phyloP scores from a whole-genome alignment of 2,888 invertebrate species.

The Fissipunctia ypsillon region DNA sequence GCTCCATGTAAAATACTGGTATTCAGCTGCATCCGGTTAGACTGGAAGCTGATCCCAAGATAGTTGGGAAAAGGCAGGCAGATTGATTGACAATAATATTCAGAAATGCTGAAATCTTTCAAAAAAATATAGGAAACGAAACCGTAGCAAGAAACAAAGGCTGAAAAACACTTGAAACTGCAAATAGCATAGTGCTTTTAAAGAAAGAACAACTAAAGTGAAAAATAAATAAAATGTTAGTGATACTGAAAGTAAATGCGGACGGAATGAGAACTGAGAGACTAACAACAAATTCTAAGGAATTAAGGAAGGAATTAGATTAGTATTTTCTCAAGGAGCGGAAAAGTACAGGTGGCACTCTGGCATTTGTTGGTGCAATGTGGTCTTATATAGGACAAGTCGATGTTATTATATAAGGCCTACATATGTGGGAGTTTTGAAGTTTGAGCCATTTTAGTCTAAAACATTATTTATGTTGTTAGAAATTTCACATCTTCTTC shows the following conservation, averaged over 20 bases:
- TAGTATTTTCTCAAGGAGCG: conserved; percentile 14
- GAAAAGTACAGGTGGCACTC: not conserved
- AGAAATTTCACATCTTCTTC: not conserved
- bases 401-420: not conserved
- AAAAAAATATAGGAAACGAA: no score
- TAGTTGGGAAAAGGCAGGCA: no score
- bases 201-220: not conserved
- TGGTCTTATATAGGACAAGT: not conserved
- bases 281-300: conserved; percentile 8
- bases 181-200: not conserved
- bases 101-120: no score
- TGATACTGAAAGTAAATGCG: not conserved
- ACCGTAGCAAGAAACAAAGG: not conserved
- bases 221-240: conserved; percentile 26
- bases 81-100: no score
- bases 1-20: no score
- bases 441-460: not conserved
- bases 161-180: not conserved
- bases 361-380: not conserved
- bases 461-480: not conserved
- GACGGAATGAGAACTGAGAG: not conserved
- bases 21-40: no score
- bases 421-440: not conserved
- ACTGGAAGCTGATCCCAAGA: no score
- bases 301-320: conserved; percentile 12